phyloP scores from a whole-genome alignment of 2,113 vertebrate genomes.

The Dromiciops gliroides region DNA sequence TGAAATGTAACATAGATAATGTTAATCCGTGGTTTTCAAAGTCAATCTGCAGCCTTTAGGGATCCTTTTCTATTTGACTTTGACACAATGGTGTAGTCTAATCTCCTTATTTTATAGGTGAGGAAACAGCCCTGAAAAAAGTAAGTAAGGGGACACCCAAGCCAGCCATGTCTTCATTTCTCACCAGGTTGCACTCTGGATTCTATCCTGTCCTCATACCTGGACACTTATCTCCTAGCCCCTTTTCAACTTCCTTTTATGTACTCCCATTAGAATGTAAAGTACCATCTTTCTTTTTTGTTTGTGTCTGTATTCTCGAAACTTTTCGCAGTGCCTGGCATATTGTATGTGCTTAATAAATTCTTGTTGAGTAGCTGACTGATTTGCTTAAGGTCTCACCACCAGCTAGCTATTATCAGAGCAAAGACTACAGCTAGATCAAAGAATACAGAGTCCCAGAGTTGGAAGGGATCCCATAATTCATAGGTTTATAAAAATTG shows the following conservation, averaged over 20 bases:
- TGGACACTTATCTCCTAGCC: neutral
- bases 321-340: neutral
- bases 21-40: too few species aligned
- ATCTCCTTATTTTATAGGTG: neutral
- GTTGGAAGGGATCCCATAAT: neutral
- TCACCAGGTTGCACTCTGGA: neutral
- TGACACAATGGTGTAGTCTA: neutral
- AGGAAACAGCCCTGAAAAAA: neutral
- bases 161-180: neutral
- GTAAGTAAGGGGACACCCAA: neutral
- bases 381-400: neutral
- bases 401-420: neutral
- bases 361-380: neutral
- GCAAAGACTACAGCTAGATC: neutral
- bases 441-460: too few species aligned
- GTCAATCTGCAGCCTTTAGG: neutral
- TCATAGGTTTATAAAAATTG: neutral
- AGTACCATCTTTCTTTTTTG: neutral
- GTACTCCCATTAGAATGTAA: neutral
- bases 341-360: neutral
- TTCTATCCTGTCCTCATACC: neutral
- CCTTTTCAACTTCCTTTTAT: neutral
- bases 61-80: neutral
- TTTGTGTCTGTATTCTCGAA: neutral
- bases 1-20: neutral